A percentile compares a stretch with the other conserved stretches of the same genome.
Evolutionary conservation across 2,113 vertebrate species (phyloP).

Genomic region (Brienomyrus longianalis): DNA sequence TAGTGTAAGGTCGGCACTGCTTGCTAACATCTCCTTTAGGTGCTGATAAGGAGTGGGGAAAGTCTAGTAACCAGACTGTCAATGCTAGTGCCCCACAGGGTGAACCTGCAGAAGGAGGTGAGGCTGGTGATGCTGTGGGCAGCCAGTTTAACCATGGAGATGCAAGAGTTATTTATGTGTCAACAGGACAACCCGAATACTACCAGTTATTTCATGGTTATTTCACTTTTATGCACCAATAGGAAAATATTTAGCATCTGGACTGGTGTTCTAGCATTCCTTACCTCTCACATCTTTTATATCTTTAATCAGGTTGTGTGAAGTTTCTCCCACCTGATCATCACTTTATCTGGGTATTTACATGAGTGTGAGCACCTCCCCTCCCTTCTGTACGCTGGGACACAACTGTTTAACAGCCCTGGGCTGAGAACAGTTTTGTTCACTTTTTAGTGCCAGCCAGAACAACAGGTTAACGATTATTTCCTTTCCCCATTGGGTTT

Average conservation of each 20-base stretch:
- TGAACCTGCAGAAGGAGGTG: background rate
- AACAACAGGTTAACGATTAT: background rate
- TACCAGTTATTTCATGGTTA: background rate
- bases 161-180: background rate
- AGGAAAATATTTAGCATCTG: background rate
- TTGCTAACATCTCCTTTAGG: background rate
- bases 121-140: background rate
- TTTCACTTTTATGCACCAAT: background rate
- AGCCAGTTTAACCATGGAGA: background rate
- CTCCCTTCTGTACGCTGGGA: background rate
- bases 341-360: background rate
- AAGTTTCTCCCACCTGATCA: background rate
- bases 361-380: background rate
- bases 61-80: background rate
- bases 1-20: background rate
- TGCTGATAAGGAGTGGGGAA: background rate
- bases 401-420: background rate
- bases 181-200: background rate
- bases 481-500: background rate
- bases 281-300: background rate
- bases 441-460: background rate
- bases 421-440: background rate
- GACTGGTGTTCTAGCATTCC: background rate
- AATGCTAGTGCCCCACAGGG: background rate
- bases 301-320: background rate